Conservation (phyloP, 2,797 vertebrate species). For the Chrysocyon brachyurus region DNA sequence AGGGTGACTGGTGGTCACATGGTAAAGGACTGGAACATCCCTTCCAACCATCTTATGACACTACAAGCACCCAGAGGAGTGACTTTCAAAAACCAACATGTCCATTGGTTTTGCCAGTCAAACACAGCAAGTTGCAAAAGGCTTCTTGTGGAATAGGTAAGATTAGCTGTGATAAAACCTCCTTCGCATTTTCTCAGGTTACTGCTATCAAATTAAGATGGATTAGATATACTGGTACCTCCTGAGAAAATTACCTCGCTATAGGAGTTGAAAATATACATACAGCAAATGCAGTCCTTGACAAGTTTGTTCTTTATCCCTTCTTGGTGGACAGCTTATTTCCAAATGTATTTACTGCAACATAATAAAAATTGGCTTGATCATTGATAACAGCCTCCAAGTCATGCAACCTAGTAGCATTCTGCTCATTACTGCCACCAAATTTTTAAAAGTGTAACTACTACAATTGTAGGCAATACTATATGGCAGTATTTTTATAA, state of each 20-base stretch:
- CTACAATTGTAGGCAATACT: not conserved
- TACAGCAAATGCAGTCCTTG: not conserved
- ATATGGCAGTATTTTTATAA: not conserved
- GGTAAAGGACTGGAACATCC: not conserved
- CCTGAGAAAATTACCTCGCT: not conserved
- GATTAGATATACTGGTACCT: not conserved
- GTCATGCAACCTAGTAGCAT: slow-evolving; percentile 32
- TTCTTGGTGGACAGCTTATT: not conserved
- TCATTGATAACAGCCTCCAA: slow-evolving; percentile 34
- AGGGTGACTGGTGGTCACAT: slow-evolving; percentile 82
- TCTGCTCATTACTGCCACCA: slow-evolving; percentile 24
- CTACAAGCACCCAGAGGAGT: slow-evolving; percentile 78
- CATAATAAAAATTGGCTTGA: slow-evolving; percentile 34
- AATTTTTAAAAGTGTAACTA: slow-evolving; percentile 23
- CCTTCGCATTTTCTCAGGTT: not conserved
- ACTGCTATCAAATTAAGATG: not conserved
- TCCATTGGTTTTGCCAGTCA: slow-evolving; percentile 60
- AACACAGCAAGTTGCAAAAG: slow-evolving; percentile 71
- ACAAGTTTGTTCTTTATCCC: not conserved
- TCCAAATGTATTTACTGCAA: slow-evolving; percentile 43
- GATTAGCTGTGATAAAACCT: not conserved
- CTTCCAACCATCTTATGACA: slow-evolving; percentile 75
- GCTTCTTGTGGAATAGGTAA: slow-evolving; percentile 85
- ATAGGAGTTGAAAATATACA: not conserved
- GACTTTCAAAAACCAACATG: slow-evolving; percentile 77